These are phyloP conservation scores for Chamaetylas fuelleborni DNA, from an alignment of 2,113 vertebrate genomes.

Conservation along the genomic window DNA sequence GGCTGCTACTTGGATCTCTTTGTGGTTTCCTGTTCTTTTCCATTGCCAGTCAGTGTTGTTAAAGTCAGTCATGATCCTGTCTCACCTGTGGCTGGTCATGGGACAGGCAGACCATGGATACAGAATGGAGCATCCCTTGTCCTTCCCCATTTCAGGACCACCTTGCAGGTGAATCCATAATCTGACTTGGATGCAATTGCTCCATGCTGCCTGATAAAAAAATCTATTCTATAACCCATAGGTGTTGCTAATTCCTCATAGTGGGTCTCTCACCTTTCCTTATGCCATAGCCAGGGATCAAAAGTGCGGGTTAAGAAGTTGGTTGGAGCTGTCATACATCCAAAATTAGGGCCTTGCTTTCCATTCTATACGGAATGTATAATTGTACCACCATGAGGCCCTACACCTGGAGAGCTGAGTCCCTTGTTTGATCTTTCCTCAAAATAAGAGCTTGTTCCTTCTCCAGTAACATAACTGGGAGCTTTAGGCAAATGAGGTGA, in stretches of 20 bases:
- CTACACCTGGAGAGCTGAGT: background rate
- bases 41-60: background rate
- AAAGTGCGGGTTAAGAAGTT: background rate
- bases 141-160: background rate
- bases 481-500: background rate
- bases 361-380: background rate
- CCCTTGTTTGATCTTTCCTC: background rate
- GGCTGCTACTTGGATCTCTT: background rate
- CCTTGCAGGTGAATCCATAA: background rate
- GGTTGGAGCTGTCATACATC: background rate
- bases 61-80: background rate
- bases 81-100: background rate
- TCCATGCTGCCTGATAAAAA: background rate
- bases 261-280: background rate
- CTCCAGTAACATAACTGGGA: background rate
- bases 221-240: background rate
- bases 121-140: fast-evolving
- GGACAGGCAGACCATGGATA: background rate
- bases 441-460: background rate
- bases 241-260: background rate
- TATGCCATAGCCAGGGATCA: background rate
- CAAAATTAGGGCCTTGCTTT: background rate
- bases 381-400: background rate
- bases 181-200: background rate
- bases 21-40: background rate